Percentiles rank a stretch among this genome's conserved stretches.
phyloP scores from a whole-genome alignment of 2,113 vertebrate species.

The Odocoileus hemionus region DNA sequence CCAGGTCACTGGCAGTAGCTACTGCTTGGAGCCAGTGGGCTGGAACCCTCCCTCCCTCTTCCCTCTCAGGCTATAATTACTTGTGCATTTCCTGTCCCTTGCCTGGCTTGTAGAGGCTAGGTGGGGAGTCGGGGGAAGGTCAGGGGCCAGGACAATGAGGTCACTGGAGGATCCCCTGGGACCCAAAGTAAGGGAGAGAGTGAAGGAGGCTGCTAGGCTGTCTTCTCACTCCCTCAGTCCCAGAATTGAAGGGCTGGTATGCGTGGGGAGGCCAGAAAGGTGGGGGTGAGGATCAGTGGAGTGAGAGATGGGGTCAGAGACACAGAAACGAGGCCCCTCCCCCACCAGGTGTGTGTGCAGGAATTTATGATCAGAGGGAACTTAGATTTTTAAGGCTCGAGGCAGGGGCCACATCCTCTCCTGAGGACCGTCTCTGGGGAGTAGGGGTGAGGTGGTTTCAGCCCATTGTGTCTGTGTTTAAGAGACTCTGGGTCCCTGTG shows the following conservation, averaged over 20 bases:
- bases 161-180: conserved; percentile 53
- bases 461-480: not conserved
- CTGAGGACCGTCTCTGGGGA: not conserved
- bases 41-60: conserved; percentile 56
- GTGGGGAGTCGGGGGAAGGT: conserved; percentile 45
- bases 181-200: not conserved
- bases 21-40: conserved; percentile 12
- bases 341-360: not conserved
- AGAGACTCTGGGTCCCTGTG: not conserved
- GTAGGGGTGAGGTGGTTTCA: not conserved
- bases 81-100: conserved; percentile 67
- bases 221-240: not conserved
- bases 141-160: conserved; percentile 57
- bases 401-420: not conserved
- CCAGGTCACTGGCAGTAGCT: not conserved
- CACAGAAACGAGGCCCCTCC: not conserved
- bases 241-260: not conserved
- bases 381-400: not conserved
- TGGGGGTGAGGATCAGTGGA: not conserved
- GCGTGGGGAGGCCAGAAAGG: not conserved
- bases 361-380: not conserved
- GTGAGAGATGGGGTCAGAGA: not conserved
- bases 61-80: conserved; percentile 63
- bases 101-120: conserved; percentile 53
- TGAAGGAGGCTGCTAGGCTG: not conserved